Conservation (phyloP, 2,113 vertebrate genomes). For the Ophthalmolycus amberensis region DNA sequence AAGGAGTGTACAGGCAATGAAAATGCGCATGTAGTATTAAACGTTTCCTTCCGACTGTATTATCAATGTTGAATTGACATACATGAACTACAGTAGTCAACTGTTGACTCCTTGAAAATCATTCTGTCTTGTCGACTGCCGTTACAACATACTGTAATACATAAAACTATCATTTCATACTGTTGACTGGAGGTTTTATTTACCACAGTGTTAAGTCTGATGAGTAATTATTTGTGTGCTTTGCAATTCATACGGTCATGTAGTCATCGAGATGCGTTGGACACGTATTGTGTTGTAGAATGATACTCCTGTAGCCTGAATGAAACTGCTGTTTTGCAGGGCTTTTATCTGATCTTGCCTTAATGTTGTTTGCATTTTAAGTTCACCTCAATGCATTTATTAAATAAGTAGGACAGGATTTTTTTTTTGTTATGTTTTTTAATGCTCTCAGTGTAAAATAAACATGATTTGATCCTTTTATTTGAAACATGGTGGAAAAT, state of each 20-base stretch:
- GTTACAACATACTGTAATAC: constrained; percentile 3
- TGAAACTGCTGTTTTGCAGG: background rate
- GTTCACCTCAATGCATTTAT: background rate
- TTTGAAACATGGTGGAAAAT: constrained; percentile 24
- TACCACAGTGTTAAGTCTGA: background rate
- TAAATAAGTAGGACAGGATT: background rate
- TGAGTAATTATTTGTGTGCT: background rate
- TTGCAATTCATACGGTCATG: background rate
- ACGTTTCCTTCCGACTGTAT: background rate
- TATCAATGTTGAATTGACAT: background rate
- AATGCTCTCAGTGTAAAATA: constrained; percentile 8
- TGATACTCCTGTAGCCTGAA: background rate
- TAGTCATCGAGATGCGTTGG: background rate
- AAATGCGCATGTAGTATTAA: constrained; percentile 23
- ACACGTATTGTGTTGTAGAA: constrained; percentile 17
- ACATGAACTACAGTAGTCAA: background rate
- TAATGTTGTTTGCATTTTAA: constrained; percentile 34
- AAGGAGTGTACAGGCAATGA: background rate
- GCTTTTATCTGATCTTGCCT: constrained; percentile 48
- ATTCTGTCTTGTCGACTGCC: background rate
- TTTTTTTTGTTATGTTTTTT: background rate
- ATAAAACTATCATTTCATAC: constrained; percentile 15
- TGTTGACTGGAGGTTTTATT: constrained; percentile 3
- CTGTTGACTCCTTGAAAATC: background rate
- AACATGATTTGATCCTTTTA: background rate